Base-by-base conservation (phyloP, 2,113 vertebrate species). In the Uria lomvia region DNA sequence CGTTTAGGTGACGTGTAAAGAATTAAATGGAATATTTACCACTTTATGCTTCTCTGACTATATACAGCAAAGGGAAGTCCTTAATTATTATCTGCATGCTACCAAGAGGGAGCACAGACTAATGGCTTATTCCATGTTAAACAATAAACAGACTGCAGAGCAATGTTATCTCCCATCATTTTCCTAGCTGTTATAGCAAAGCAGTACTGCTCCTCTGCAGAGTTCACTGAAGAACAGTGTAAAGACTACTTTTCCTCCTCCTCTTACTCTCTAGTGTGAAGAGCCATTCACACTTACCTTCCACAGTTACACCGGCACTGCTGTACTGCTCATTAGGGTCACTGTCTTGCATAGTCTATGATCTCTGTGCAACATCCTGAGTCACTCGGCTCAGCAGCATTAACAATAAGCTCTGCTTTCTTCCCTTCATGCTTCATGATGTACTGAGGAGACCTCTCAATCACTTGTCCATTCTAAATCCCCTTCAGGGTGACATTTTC, bases 311-410 rank as follows among this genome's bases (percentile, higher is more conserved):
- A 20, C 43, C 88, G 76, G 94, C 94, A 34, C 86, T 97, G n/a
- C 96, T 97, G 94, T 66, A n/a, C 67, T 98, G 98, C 81, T 98
- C 81, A 4, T 92, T 71, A 40, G 94, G 65, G 60, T 98, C 97
- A 14, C 88, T 97, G 66, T 97, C 97, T 94, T 95, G 96, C 11
- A 34, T 90, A 88, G 97, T 96, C 49, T 45, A 11, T 3, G 67
- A 97, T 79, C 5, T 90, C 78, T 7, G 96, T 92, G 95, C 97
- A 95, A 50, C 96, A 88, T 59, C 97, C 96, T 12, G 78, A 70
- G 21, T 97, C 98, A 6, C 90, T 96, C 92, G 96, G 93, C 59
- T 97, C 97, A 29, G 98, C 96, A 90, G 97, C 98, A 62, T 97
- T 96, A 7, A 96, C 50, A 75, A 96, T 90, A 34, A 98, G 30